A percentile compares a stretch with the other conserved stretches of the same genome.
phyloP scores from a whole-genome alignment of 2,113 vertebrate genomes.

The Platysternon megacephalum region DNA sequence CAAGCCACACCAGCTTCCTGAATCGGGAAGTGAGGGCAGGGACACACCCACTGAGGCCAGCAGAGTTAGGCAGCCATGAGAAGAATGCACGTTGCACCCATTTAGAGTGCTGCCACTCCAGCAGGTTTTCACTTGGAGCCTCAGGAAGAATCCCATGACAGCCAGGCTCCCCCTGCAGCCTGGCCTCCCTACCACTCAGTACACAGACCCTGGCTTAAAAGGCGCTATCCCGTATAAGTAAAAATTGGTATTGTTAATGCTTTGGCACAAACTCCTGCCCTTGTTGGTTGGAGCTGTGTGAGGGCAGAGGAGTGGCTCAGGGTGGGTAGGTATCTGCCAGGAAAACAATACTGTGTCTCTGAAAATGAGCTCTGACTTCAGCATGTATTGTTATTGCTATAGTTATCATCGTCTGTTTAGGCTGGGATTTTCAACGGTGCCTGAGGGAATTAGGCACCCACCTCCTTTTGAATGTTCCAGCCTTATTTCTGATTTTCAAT shows the following conservation, averaged over 20 bases:
- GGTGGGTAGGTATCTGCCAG: neutral
- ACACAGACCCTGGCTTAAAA: neutral
- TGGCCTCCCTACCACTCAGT: neutral
- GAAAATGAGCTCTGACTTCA: neutral
- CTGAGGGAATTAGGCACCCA: neutral
- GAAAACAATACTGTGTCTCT: neutral
- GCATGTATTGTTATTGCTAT: neutral
- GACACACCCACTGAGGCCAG: neutral
- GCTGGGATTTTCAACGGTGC: neutral
- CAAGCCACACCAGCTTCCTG: neutral
- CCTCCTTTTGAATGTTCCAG: neutral
- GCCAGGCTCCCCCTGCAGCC: neutral
- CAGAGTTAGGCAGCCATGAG: neutral
- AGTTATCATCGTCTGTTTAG: neutral
- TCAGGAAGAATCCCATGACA: neutral
- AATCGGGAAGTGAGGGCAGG: neutral
- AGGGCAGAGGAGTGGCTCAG: neutral
- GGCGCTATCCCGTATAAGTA: no score
- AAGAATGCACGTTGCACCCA: neutral
- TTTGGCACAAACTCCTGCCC: neutral
- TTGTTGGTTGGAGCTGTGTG: neutral
- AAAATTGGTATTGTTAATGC: neutral
- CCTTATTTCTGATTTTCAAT: neutral
- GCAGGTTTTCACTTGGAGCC: neutral
- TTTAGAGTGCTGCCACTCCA: neutral